Conservation (phyloP, 2,888 invertebrate genomes). For the Cloeon dipterum region DNA sequence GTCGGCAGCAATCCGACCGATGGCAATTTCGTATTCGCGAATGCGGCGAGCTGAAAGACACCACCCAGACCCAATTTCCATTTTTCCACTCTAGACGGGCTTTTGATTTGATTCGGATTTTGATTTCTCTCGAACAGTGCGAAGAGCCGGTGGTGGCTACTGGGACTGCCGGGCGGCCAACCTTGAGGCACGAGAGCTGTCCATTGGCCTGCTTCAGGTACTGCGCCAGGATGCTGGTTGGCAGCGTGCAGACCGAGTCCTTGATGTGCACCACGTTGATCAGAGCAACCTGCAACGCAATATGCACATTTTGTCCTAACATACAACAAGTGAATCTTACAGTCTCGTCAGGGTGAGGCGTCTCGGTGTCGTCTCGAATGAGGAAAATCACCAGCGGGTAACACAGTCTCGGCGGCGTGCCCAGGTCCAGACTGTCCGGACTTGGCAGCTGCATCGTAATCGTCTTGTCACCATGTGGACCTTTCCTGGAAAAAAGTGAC, state of each 20-base stretch:
- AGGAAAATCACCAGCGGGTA: conserved; percentile 58
- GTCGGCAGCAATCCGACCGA: too few relatives aligned
- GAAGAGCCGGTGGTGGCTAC: neutral
- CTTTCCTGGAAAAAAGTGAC: conserved; percentile 23
- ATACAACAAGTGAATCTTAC: conserved; percentile 12
- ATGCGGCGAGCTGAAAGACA: too few relatives aligned
- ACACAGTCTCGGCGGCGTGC: conserved; percentile 46
- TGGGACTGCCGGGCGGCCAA: conserved; percentile 16
- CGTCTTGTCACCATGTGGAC: conserved; percentile 39
- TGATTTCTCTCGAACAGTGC: too few relatives aligned
- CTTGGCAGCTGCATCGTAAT: conserved; percentile 34
- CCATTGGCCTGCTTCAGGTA: conserved; percentile 69
- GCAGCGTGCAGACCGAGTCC: conserved; percentile 54
- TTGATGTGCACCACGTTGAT: conserved; percentile 64
- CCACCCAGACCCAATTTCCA: too few relatives aligned
- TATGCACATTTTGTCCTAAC: neutral
- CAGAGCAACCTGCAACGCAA: conserved; percentile 41
- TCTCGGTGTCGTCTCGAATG: conserved; percentile 35
- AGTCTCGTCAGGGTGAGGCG: conserved; percentile 46
- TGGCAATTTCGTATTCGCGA: too few relatives aligned
- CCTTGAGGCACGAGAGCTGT: conserved; percentile 61
- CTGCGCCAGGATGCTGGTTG: conserved; percentile 62
- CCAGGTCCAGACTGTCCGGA: conserved; percentile 33
- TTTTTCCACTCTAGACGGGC: too few relatives aligned
- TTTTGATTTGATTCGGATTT: too few relatives aligned